phyloP scores from a whole-genome alignment of 2,888 invertebrate species.

The Heliconius ismenius region DNA sequence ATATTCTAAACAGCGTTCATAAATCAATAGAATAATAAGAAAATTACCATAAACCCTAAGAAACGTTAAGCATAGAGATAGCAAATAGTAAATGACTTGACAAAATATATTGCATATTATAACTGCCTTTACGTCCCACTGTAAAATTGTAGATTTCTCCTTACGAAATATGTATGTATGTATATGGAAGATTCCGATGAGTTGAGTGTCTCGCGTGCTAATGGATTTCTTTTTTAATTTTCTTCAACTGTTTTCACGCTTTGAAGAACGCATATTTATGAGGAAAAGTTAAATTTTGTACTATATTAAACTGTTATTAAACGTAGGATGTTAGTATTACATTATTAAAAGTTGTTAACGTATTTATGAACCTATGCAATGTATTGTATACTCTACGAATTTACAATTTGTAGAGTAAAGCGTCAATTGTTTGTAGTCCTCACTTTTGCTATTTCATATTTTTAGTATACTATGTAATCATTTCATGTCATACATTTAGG shows the following conservation, averaged over 20 bases:
- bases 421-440: background rate
- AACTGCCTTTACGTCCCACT: slow-evolving; percentile 23
- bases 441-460: background rate
- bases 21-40: slow-evolving; percentile 21
- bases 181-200: slow-evolving; percentile 19
- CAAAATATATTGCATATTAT: slow-evolving; percentile 7
- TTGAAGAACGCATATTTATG: slow-evolving; percentile 17
- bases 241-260: slow-evolving; percentile 25
- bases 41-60: slow-evolving; percentile 20
- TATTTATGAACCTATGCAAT: background rate
- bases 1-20: slow-evolving; percentile 5
- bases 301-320: background rate
- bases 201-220: slow-evolving; percentile 25
- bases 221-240: slow-evolving; percentile 25
- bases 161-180: slow-evolving; percentile 5
- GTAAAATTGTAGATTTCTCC: slow-evolving; percentile 28
- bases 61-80: slow-evolving; percentile 16
- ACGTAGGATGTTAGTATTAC: background rate
- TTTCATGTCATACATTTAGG: background rate
- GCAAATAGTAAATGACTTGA: slow-evolving; percentile 26
- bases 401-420: too few relatives aligned
- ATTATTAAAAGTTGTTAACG: background rate
- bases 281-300: slow-evolving; percentile 15
- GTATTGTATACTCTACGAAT: too few relatives aligned
- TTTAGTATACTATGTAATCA: background rate